Conservation (phyloP, 2,113 vertebrate genomes). For the Caloenas nicobarica region DNA sequence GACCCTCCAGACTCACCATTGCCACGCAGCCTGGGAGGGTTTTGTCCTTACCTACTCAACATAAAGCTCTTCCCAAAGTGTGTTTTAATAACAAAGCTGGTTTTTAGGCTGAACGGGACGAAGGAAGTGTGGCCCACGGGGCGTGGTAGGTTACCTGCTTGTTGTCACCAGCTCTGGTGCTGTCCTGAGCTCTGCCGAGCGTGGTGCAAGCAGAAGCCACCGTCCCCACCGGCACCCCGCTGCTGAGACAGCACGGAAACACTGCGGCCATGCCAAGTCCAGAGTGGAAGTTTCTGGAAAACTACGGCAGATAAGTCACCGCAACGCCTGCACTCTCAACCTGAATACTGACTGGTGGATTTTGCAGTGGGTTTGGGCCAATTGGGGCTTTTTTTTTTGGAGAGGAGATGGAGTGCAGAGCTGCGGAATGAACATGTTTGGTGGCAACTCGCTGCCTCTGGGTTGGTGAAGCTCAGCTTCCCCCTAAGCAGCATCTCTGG, state of each 20-base stretch:
- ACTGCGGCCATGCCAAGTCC: accelerated
- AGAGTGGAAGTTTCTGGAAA: neutral
- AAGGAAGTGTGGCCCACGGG: accelerated
- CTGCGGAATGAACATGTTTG: accelerated
- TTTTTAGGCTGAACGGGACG: neutral
- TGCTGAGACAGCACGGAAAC: neutral
- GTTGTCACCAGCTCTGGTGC: neutral
- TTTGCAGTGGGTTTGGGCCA: neutral
- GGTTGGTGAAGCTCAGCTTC: neutral
- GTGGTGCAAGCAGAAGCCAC: neutral
- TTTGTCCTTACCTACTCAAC: neutral
- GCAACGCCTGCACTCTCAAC: neutral
- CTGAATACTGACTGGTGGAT: accelerated
- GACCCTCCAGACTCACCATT: neutral
- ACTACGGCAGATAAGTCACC: neutral
- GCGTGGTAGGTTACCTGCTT: neutral
- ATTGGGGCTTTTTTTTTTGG: neutral
- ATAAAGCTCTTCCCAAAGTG: neutral
- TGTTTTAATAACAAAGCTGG: neutral
- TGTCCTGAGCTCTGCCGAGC: neutral
- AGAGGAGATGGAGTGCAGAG: neutral
- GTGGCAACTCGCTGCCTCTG: neutral
- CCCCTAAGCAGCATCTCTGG: neutral
- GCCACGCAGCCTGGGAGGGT: neutral
- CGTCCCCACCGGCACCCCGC: accelerated